Evolutionary conservation across 92 coral and sea anemone genomes (phyloP), one percentile per base, ranked within the genome.

Genomic region (Epizoanthus rinbou): DNA sequence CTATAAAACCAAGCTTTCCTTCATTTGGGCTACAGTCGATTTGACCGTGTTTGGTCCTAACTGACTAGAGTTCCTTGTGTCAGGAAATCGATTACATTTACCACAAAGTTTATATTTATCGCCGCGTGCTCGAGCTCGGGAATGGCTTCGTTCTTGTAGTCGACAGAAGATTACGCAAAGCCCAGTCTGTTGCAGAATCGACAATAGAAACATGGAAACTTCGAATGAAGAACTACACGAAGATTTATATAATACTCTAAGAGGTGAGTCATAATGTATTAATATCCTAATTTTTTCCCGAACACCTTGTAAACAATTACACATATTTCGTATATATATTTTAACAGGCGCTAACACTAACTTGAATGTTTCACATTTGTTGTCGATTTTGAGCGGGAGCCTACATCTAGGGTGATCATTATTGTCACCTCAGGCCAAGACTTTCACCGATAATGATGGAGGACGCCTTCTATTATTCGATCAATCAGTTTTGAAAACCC

Each of bases 141-240:
- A 64, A 41, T 67, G 72, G 8, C 72, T 14, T 33, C 72, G 50
- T 21, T 67, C 8, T 67, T 41, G 8, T 16, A 67, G 72, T 65
- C 41, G 0, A 39, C 11, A 33, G 43, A 25, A 66, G 11, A n/a
- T 66, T 66, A 25, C 72, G 18, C 45, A n/a, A 66, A 15, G 16
- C 9, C 72, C 72, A 11, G 72, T 67, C 72, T 67, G 72, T 67
- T 33, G 23, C n/a, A 31, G 43, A 67, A 19, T 67, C 39, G 72
- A 67, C 72, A 4, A 17, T 8, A 11, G 0, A 4, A 67, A 24
- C 72, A 67, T 67, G 72, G 72, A 67, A 67, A 67, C 72, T 19
- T 67, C 72, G 9, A 67, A 67, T 67, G 72, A 67, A 33, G 72
- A 67, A 67, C 72, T 67, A 15, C 72, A 67, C 47, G 45, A 67